These are phyloP conservation scores for Sipha maydis DNA, from an alignment of 2,888 invertebrate genomes.

Conservation along the genomic window DNA sequence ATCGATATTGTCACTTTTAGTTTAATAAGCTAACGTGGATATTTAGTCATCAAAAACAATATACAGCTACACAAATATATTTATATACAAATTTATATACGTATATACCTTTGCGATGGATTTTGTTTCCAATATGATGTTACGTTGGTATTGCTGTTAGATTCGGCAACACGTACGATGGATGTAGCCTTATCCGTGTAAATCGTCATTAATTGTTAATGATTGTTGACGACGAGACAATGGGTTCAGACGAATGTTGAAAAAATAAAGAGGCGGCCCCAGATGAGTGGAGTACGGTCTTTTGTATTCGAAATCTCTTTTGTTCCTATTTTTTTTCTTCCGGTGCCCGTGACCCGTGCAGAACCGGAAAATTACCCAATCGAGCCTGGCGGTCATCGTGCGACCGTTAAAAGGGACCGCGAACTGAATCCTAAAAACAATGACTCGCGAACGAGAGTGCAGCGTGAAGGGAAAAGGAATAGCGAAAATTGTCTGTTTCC, in stretches of 20 bases:
- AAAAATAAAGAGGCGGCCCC: neutral
- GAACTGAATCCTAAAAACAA: constrained; percentile 14
- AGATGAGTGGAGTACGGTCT: neutral
- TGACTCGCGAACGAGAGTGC: neutral
- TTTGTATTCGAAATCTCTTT: neutral
- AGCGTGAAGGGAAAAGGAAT: neutral
- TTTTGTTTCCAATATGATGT: neutral
- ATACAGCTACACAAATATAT: too few species aligned
- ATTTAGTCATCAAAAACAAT: neutral
- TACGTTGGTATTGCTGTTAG: neutral
- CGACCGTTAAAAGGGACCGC: neutral
- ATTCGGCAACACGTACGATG: neutral
- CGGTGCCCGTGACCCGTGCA: neutral
- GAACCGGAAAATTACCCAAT: constrained; percentile 36
- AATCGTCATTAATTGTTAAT: neutral
- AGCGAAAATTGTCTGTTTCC: neutral
- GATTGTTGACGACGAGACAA: neutral
- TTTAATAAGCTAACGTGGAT: neutral
- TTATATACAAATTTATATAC: too few species aligned
- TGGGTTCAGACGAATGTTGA: neutral
- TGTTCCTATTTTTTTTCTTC: constrained; percentile 1
- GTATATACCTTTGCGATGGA: neutral
- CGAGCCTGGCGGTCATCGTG: neutral
- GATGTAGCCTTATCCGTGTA: neutral
- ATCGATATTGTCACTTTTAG: neutral